Percentiles rank a stretch among this genome's conserved stretches.
phyloP scores from a whole-genome alignment of 2,113 vertebrate species.

The Campylomormyrus numenius region DNA sequence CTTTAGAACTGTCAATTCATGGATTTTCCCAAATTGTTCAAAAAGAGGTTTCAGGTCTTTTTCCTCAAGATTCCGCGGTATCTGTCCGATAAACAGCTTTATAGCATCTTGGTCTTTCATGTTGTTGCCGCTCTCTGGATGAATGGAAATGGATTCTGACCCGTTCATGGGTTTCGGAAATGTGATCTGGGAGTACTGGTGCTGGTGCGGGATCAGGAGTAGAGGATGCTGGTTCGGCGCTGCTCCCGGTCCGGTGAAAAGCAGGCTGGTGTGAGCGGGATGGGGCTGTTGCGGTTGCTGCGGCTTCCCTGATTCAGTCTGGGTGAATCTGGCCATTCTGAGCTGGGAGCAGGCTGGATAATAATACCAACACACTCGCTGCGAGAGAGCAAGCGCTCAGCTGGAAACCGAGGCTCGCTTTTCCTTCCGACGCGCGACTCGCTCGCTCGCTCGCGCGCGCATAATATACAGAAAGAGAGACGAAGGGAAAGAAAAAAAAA shows the following conservation, averaged over 20 bases:
- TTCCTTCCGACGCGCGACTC: conserved; percentile 59
- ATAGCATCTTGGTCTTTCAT: conserved; percentile 98
- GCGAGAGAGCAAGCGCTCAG: conserved; percentile 69
- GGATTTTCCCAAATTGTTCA: conserved; percentile 97
- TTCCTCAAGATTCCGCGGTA: conserved; percentile 93
- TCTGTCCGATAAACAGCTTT: conserved; percentile 97
- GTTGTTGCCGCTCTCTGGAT: conserved; percentile 64
- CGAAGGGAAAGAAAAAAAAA: not conserved
- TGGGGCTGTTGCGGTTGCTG: conserved; percentile 63
- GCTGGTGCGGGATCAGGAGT: conserved; percentile 63
- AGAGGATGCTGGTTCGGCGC: conserved; percentile 62
- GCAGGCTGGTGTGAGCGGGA: conserved; percentile 63
- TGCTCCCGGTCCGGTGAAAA: conserved; percentile 63
- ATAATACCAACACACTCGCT: conserved; percentile 44
- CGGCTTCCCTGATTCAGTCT: conserved; percentile 83
- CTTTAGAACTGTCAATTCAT: conserved; percentile 95
- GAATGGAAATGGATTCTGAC: conserved; percentile 80
- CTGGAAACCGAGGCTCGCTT: conserved; percentile 68
- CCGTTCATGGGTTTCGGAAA: conserved; percentile 88
- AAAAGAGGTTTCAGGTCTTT: conserved; percentile 94
- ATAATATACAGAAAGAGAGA: conserved; percentile 28
- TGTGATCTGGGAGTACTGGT: conserved; percentile 73
- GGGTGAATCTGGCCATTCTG: conserved; percentile 91
- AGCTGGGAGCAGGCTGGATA: conserved; percentile 74
- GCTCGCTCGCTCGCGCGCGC: conserved; percentile 42